Evolutionary conservation across 2,797 vertebrate species (phyloP).

Genomic region (Anguilla anguilla): DNA sequence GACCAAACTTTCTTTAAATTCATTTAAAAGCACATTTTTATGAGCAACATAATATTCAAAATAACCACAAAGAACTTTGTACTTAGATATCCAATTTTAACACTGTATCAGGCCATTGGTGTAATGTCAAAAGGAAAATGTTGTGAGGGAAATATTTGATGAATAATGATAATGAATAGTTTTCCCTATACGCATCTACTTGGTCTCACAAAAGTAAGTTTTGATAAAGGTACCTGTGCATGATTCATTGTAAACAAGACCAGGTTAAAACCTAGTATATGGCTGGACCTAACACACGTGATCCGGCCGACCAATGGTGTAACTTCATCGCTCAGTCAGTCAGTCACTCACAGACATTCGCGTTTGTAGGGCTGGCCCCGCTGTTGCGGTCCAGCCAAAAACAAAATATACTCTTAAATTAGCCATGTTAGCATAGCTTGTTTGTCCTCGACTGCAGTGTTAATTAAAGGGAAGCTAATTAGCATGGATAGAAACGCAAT

Average conservation of each 20-base stretch:
- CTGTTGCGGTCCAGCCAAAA: neutral
- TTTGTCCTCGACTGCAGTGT: constrained; percentile 26
- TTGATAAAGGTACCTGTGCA: neutral
- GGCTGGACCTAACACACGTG: no score
- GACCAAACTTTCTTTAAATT: neutral
- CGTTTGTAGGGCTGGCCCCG: no score
- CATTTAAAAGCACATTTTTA: neutral
- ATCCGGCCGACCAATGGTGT: no score
- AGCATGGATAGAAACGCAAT: constrained; percentile 32
- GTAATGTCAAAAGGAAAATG: no score
- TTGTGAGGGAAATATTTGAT: no score
- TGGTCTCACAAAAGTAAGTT: neutral
- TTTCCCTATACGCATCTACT: no score
- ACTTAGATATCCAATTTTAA: neutral
- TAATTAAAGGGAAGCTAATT: constrained; percentile 29
- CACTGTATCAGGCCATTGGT: neutral
- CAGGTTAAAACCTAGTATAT: neutral
- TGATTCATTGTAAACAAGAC: neutral
- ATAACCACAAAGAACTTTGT: neutral
- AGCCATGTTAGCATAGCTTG: constrained; percentile 16
- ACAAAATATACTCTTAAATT: constrained; percentile 18
- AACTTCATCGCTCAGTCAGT: no score
- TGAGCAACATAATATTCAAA: neutral
- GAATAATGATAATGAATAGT: no score
- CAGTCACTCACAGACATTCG: no score